A percentile compares a stretch with the other conserved stretches of the same genome.
Conservation (phyloP, 2,113 vertebrate species). For the Hystrix cristata region DNA sequence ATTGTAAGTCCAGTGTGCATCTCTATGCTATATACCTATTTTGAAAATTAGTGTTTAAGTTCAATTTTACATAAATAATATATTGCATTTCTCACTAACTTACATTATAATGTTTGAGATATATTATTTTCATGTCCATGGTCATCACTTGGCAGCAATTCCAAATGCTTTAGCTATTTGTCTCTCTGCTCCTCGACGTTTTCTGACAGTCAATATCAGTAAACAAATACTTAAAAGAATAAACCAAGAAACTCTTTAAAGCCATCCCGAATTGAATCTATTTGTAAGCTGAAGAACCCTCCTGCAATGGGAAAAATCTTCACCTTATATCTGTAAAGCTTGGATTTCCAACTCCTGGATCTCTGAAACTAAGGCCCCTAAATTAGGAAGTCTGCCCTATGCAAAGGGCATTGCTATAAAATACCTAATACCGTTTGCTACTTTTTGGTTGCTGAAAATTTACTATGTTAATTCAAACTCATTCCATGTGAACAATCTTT, state of each 20-base stretch:
- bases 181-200: background rate
- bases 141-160: slow-evolving; percentile 29
- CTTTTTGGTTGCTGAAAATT: slow-evolving; percentile 28
- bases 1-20: background rate
- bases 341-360: background rate
- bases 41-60: background rate
- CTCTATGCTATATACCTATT: background rate
- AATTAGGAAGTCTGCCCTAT: slow-evolving; percentile 4
- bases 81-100: background rate
- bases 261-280: background rate
- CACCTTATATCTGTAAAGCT: background rate
- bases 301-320: background rate
- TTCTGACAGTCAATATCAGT: slow-evolving; percentile 1
- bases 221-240: slow-evolving; percentile 50
- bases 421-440: slow-evolving; percentile 14
- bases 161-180: background rate
- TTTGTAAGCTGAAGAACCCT: slow-evolving; percentile 42
- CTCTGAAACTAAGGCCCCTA: background rate
- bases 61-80: slow-evolving; percentile 52
- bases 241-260: slow-evolving; percentile 38
- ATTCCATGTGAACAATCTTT: background rate
- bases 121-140: slow-evolving; percentile 31
- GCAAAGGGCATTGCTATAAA: background rate
- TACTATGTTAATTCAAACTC: background rate
- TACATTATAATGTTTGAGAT: slow-evolving; percentile 8